A percentile compares a stretch with the other conserved stretches of the same genome.
phyloP scores from a whole-genome alignment of 2,888 invertebrate genomes.

The Yponomeuta evonymella region DNA sequence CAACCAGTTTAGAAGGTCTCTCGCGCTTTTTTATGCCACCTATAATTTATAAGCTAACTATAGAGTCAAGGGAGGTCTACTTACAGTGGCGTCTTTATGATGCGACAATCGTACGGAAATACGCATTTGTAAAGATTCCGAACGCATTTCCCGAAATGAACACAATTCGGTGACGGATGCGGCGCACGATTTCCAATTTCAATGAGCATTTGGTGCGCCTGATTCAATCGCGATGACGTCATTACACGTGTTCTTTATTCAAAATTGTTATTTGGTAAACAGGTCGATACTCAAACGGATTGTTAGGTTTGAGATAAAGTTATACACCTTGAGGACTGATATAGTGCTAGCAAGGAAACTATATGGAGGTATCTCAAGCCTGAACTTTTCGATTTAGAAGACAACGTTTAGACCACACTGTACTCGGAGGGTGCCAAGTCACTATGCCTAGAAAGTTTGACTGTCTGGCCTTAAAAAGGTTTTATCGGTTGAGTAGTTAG shows the following conservation, averaged over 20 bases:
- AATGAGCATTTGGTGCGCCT: slow-evolving; percentile 44
- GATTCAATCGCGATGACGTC: slow-evolving; percentile 50
- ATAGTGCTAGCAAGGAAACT: too few relatives aligned
- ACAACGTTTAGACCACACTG: too few relatives aligned
- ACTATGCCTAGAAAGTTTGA: too few relatives aligned
- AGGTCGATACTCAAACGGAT: neutral
- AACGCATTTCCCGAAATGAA: slow-evolving; percentile 66
- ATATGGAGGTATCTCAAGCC: too few relatives aligned
- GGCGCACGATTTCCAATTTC: slow-evolving; percentile 59
- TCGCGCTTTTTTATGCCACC: slow-evolving; percentile 13
- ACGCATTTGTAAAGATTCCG: slow-evolving; percentile 69
- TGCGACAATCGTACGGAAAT: slow-evolving; percentile 41
- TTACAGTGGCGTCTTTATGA: slow-evolving; percentile 32
- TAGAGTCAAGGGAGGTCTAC: slow-evolving; percentile 31
- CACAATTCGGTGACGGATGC: slow-evolving; percentile 71
- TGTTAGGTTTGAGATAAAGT: neutral
- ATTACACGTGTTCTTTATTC: slow-evolving; percentile 2
- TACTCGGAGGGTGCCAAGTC: too few relatives aligned
- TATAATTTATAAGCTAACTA: slow-evolving; percentile 24
- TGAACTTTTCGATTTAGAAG: too few relatives aligned
- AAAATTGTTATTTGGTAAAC: slow-evolving; percentile 5
- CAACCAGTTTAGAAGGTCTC: slow-evolving; percentile 44
- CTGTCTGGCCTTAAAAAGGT: too few relatives aligned
- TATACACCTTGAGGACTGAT: neutral
- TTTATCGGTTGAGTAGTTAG: too few relatives aligned